Conservation (phyloP, 2,797 vertebrate genomes). For the Yasuhikotakia modesta region DNA sequence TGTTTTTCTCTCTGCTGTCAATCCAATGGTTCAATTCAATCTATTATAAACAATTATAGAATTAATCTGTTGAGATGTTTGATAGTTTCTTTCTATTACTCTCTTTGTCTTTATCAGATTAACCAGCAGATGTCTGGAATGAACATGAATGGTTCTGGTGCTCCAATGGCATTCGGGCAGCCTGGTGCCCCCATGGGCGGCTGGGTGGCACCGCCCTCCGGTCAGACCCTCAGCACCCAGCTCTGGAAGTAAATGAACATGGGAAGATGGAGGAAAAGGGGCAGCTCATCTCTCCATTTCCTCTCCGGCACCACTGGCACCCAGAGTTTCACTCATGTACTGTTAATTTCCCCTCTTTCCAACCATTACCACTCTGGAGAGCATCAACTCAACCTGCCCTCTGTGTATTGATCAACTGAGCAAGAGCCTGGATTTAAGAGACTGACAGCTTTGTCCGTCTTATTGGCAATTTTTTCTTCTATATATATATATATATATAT, state of each 20-base stretch:
- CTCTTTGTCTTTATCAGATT: slow-evolving; percentile 73
- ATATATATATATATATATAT: slow-evolving; percentile 50
- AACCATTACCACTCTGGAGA: slow-evolving; percentile 72
- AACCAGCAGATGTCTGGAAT: slow-evolving; percentile 94
- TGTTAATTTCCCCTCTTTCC: slow-evolving; percentile 57
- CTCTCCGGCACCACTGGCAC: slow-evolving; percentile 71
- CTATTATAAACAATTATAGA: no score
- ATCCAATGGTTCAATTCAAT: no score
- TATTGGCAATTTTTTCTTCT: slow-evolving; percentile 56
- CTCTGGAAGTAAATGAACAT: slow-evolving; percentile 89
- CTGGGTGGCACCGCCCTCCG: slow-evolving; percentile 84
- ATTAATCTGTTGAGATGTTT: background rate
- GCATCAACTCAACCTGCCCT: slow-evolving; percentile 73
- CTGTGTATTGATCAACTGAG: slow-evolving; percentile 78
- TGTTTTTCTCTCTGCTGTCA: no score
- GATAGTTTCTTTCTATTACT: background rate
- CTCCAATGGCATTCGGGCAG: slow-evolving; percentile 77
- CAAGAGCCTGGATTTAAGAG: slow-evolving; percentile 72
- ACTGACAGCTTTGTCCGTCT: slow-evolving; percentile 75
- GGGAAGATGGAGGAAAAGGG: slow-evolving; percentile 44
- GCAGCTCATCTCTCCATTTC: slow-evolving; percentile 41
- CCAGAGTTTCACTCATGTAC: slow-evolving; percentile 75
- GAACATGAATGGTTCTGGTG: slow-evolving; percentile 75
- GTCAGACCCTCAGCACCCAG: slow-evolving; percentile 97
- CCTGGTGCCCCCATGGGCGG: slow-evolving; percentile 79